phyloP scores from a whole-genome alignment of 1,140 invertebrate species.

The Calephelis virginiensis region DNA sequence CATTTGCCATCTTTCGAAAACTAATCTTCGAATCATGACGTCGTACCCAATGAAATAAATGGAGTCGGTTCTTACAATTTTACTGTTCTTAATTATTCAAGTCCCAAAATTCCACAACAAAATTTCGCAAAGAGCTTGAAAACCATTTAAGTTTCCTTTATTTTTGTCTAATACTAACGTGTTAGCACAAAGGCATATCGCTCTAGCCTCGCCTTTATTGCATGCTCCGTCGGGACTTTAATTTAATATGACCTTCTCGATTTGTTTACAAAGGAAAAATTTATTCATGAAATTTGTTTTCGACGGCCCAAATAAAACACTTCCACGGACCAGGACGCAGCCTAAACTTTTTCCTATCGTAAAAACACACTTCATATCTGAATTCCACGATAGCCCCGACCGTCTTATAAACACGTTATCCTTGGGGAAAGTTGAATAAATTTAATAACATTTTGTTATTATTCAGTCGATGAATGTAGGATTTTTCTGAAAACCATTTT shows the following conservation, averaged over 20 bases:
- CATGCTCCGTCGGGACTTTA: constrained; percentile 46
- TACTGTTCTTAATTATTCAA: no score
- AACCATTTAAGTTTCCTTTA: background rate
- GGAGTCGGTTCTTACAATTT: no score
- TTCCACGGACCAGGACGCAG: constrained; percentile 49
- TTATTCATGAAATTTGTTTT: constrained; percentile 75
- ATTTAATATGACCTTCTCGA: constrained; percentile 67
- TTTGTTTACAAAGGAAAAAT: constrained; percentile 75
- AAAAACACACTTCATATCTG: constrained; percentile 34
- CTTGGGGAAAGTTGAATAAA: constrained; percentile 3
- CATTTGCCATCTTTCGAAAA: no score
- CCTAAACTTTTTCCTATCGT: constrained; percentile 39
- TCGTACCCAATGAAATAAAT: no score
- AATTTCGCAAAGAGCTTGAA: background rate
- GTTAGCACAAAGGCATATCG: constrained; percentile 3
- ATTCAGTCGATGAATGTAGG: background rate
- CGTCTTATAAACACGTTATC: constrained; percentile 6
- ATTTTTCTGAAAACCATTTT: background rate
- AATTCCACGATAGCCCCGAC: constrained; percentile 13
- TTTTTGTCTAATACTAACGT: constrained; percentile 1
- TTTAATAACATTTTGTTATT: constrained; percentile 16
- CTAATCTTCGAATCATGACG: no score
- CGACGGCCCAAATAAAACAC: constrained; percentile 55
- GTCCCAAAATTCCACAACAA: background rate
- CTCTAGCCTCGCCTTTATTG: constrained; percentile 37